Conservation (phyloP, 2,113 vertebrate species). For the Burhinus oedicnemus region DNA sequence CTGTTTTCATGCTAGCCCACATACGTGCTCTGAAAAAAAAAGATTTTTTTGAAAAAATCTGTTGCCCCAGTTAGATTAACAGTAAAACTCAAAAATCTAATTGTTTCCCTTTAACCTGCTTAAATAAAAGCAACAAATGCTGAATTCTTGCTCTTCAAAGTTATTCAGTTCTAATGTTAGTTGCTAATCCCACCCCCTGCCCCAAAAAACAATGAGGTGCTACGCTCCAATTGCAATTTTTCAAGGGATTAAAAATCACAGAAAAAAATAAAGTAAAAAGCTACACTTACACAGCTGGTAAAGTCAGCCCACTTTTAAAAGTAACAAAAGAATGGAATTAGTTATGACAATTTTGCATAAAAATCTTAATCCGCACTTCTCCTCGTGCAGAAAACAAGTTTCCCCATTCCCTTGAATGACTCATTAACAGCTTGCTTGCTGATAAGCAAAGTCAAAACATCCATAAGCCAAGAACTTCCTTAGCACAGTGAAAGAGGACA, state of each 20-base stretch:
- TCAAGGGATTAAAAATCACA: conserved; percentile 11
- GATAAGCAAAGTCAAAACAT: neutral
- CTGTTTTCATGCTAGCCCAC: neutral
- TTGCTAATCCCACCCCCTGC: neutral
- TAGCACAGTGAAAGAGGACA: neutral
- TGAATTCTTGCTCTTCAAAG: neutral
- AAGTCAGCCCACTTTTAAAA: neutral
- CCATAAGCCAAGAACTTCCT: neutral
- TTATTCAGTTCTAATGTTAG: neutral
- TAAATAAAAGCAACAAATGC: neutral
- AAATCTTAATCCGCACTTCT: neutral
- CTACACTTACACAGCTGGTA: neutral
- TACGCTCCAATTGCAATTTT: neutral
- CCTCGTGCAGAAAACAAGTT: neutral
- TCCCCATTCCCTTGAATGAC: neutral
- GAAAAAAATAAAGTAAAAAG: neutral
- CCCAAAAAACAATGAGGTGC: neutral
- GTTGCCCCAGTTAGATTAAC: neutral
- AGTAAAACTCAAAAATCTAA: neutral
- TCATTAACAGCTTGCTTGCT: neutral
- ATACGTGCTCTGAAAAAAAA: neutral
- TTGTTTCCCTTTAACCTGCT: neutral
- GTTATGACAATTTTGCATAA: neutral
- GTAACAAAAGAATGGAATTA: neutral
- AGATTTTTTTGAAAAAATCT: neutral